Evolutionary conservation across 2,797 vertebrate species (phyloP).

Genomic region (Cetoscarus ocellatus): DNA sequence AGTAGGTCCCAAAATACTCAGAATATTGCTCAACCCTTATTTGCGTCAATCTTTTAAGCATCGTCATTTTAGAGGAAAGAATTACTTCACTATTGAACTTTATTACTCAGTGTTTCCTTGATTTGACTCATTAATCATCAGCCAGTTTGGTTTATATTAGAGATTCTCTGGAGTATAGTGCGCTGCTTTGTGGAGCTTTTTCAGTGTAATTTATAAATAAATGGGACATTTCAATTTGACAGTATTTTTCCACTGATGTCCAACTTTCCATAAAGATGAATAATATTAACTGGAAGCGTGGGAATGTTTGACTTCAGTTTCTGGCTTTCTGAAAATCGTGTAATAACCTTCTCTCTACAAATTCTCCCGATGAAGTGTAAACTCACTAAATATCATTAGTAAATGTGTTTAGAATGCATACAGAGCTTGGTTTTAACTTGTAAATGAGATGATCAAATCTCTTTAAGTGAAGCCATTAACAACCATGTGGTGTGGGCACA

Average conservation of each 20-base stretch:
- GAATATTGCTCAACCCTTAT: too few relatives aligned
- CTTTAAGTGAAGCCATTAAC: too few relatives aligned
- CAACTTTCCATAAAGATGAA: constrained; percentile 39
- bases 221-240: constrained; percentile 25
- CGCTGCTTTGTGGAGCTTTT: not conserved
- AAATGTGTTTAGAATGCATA: too few relatives aligned
- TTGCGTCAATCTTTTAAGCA: too few relatives aligned
- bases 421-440: too few relatives aligned
- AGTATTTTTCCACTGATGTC: constrained; percentile 33
- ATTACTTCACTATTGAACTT: not conserved
- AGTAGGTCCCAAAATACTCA: too few relatives aligned
- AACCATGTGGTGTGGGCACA: too few relatives aligned
- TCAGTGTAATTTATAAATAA: constrained; percentile 8
- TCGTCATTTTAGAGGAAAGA: not conserved
- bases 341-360: constrained; percentile 21
- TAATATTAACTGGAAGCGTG: constrained; percentile 31
- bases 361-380: not conserved
- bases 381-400: not conserved
- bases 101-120: not conserved
- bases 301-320: constrained; percentile 31
- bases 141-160: constrained; percentile 1
- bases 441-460: too few relatives aligned
- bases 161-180: not conserved
- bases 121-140: not conserved
- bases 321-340: constrained; percentile 5